phyloP scores from a whole-genome alignment of 1,140 invertebrate species.

The Drosophila setifemur region DNA sequence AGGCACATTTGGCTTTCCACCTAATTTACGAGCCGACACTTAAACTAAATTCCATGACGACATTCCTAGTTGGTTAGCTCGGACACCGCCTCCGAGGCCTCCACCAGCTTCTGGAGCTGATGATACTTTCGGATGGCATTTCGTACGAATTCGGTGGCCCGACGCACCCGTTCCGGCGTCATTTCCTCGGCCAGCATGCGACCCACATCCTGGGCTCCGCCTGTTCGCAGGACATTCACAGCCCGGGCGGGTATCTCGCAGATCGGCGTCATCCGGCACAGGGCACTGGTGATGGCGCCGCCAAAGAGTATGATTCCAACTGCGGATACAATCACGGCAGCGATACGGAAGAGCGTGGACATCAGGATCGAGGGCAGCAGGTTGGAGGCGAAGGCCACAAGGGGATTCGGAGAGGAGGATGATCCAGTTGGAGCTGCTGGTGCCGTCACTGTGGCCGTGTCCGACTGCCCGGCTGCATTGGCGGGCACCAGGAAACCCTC shows the following conservation, averaged over 20 bases:
- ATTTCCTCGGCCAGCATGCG: slow-evolving; percentile 74
- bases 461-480: slow-evolving; percentile 15
- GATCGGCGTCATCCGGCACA: slow-evolving; percentile 87
- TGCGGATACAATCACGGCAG: slow-evolving; percentile 71
- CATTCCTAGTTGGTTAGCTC: neutral
- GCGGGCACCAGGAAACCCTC: slow-evolving; percentile 77
- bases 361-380: slow-evolving; percentile 62
- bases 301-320: slow-evolving; percentile 85
- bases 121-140: slow-evolving; percentile 87
- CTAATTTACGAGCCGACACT: slow-evolving; percentile 34
- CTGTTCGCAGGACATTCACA: slow-evolving; percentile 77
- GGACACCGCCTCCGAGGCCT: slow-evolving; percentile 7
- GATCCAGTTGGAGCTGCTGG: neutral
- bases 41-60: slow-evolving; percentile 26
- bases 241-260: slow-evolving; percentile 86
- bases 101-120: slow-evolving; percentile 51
- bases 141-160: slow-evolving; percentile 85
- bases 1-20: slow-evolving; percentile 38
- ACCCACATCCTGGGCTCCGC: slow-evolving; percentile 68
- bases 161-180: slow-evolving; percentile 84
- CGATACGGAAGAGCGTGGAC: slow-evolving; percentile 73
- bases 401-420: slow-evolving; percentile 21
- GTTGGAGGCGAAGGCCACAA: slow-evolving; percentile 47
- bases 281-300: slow-evolving; percentile 84
- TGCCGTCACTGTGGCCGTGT: slow-evolving; percentile 30